A percentile compares a stretch with the other conserved stretches of the same genome.
Evolutionary conservation across 2,888 invertebrate genomes (phyloP).

Genomic region (Pemphredon lugubris): DNA sequence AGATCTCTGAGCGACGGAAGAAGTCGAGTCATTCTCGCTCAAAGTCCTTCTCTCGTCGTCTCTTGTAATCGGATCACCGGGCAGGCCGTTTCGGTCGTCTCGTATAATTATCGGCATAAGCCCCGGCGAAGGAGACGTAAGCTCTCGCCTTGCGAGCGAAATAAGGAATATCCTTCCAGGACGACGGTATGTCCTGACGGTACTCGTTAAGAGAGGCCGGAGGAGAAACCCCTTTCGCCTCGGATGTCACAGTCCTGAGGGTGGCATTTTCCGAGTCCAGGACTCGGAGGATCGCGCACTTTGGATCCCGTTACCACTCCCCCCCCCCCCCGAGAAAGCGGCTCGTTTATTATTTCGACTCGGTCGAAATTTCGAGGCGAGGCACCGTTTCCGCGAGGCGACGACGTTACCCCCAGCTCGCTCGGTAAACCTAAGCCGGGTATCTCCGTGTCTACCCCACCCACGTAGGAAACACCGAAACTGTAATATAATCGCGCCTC

Average conservation of each 20-base stretch:
- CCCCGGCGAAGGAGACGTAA: slow-evolving; percentile 6
- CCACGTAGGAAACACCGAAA: background rate
- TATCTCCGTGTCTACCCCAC: no score
- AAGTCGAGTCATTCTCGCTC: no score
- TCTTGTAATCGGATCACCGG: slow-evolving; percentile 57
- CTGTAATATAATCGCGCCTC: slow-evolving; percentile 48
- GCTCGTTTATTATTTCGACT: slow-evolving; percentile 67
- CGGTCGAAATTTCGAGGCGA: slow-evolving; percentile 33
- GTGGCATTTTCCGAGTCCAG: slow-evolving; percentile 49
- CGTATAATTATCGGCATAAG: slow-evolving; percentile 56
- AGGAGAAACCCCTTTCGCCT: slow-evolving; percentile 68
- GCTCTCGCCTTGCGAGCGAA: slow-evolving; percentile 13
- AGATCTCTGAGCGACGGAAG: no score
- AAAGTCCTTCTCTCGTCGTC: no score
- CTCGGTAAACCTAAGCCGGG: slow-evolving; percentile 4
- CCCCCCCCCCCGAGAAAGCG: slow-evolving; percentile 23
- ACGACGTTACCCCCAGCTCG: no score
- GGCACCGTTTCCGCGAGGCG: background rate
- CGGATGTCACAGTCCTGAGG: slow-evolving; percentile 69
- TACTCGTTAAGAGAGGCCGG: slow-evolving; percentile 56
- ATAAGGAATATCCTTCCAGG: slow-evolving; percentile 51
- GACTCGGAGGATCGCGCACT: slow-evolving; percentile 36
- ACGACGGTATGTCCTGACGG: slow-evolving; percentile 42
- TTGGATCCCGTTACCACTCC: slow-evolving; percentile 63
- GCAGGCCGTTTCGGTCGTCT: slow-evolving; percentile 13